Evolutionary conservation across 2,113 vertebrate genomes (phyloP), one percentile per base, ranked within the genome.

Genomic region (Chlorodrepanis virens): DNA sequence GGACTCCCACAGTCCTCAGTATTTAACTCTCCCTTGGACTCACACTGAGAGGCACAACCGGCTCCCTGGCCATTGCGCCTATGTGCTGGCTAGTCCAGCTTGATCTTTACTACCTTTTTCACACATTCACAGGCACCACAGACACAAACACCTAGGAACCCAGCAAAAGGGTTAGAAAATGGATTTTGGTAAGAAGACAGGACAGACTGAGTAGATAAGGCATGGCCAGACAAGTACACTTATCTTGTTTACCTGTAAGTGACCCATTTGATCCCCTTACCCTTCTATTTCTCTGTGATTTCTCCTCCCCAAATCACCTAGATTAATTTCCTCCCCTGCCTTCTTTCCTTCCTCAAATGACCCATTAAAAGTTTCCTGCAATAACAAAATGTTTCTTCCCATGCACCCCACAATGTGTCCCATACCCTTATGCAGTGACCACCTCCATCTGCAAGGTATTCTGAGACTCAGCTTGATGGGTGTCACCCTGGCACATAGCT

Each of bases 351-450:
- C 37, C 14, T 24, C 56, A 59, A 75, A 37, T 12, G 59, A 22
- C 10, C 12, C 8, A 29, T 15, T 75, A 2, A 11, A 79, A 85
- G 11, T 68, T 27, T 60, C 2, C 1, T 1, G 1, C 23, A 47
- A 64, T 29, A 33, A 29, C 61, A 47, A 86, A 86, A 60, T 22
- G 15, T 6, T 80, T 44, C 63, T 82, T 70, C 12, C 12, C 2
- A 3, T 42, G 12, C 16, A 75, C 13, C 13, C 7, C 7, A 22
- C 40, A 82, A 70, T 0, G 0, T n/a, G 10, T 53, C 42, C 29
- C 71, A 64, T 9, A 68, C 4, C 13, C 14, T 70, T 59, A 1
- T 19, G 29, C 44, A 86, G 59, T 33, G 53, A 33, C 31, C 0
- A 12, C 3, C 10, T 50, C 18, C 11, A 12, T 20, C 44, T 52